These are phyloP conservation scores for Coecobrya sp. DNA, from an alignment of 2,888 invertebrate species.

Conservation along the genomic window DNA sequence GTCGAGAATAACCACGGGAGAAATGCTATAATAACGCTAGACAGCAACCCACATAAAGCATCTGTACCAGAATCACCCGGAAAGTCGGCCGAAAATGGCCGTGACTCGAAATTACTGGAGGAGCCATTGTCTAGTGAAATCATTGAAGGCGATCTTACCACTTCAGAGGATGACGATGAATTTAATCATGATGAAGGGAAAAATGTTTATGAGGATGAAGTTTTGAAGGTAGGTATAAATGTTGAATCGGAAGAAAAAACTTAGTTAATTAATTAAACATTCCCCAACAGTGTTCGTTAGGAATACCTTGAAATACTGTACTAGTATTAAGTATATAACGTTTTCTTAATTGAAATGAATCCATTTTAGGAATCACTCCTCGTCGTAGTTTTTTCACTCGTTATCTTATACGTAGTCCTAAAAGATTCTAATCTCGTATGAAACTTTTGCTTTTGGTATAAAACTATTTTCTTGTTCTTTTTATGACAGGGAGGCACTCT, in stretches of 20 bases:
- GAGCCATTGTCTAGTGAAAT: not conserved
- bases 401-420: not conserved
- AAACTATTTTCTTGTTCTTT: not conserved
- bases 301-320: too few species aligned
- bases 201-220: conserved; percentile 38
- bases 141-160: not conserved
- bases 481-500: conserved; percentile 64
- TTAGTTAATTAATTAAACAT: not conserved
- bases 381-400: not conserved
- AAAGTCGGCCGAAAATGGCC: not conserved
- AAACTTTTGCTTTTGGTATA: not conserved
- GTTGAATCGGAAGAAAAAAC: not conserved
- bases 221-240: conserved; percentile 28
- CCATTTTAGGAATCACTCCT: not conserved
- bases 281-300: too few species aligned
- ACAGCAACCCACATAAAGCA: conserved; percentile 31
- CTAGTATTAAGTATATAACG: not conserved
- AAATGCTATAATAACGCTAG: conserved; percentile 5
- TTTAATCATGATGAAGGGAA: not conserved
- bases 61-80: not conserved
- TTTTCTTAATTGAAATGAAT: not conserved
- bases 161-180: not conserved
- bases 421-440: not conserved
- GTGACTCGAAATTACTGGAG: not conserved
- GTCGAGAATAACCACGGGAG: not conserved